Conservation (phyloP, 1,140 invertebrate species). For the Drosophila triauraria region DNA sequence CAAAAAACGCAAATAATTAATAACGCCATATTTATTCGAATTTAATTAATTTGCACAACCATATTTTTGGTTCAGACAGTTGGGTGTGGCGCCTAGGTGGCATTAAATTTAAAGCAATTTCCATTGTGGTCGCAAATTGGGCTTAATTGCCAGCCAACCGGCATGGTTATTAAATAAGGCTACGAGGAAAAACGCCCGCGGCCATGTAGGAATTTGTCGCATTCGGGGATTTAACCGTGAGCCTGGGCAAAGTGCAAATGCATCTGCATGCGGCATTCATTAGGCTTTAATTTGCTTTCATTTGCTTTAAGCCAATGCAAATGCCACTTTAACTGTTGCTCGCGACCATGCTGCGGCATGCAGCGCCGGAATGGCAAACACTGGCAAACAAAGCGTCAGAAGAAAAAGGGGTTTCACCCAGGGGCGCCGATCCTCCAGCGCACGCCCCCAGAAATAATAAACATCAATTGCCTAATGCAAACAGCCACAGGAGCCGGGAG, state of each 20-base stretch:
- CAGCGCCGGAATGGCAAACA: slow-evolving; percentile 23
- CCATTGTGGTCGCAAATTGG: slow-evolving; percentile 56
- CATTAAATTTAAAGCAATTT: slow-evolving; percentile 62
- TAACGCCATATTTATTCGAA: slow-evolving; percentile 60
- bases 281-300: slow-evolving; percentile 45
- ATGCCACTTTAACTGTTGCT: slow-evolving; percentile 44
- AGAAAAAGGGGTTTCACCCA: not conserved
- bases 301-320: slow-evolving; percentile 28
- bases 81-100: slow-evolving; percentile 6
- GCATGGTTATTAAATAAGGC: slow-evolving; percentile 58
- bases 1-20: slow-evolving; percentile 59
- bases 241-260: slow-evolving; percentile 14
- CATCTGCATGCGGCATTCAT: slow-evolving; percentile 26
- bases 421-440: slow-evolving; percentile 15
- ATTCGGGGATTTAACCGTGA: slow-evolving; percentile 48
- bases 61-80: slow-evolving; percentile 34
- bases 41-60: slow-evolving; percentile 75
- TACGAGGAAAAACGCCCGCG: slow-evolving; percentile 14
- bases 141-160: slow-evolving; percentile 58
- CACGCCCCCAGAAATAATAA: slow-evolving; percentile 54
- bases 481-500: slow-evolving; percentile 39
- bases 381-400: slow-evolving; percentile 15
- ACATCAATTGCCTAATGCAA: slow-evolving; percentile 76
- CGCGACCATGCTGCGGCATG: slow-evolving; percentile 1
- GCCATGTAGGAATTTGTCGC: slow-evolving; percentile 31